A percentile compares a stretch with the other conserved stretches of the same genome.
These are phyloP conservation scores for Globicephala melas DNA, from an alignment of 2,113 vertebrate genomes.

Conservation along the genomic window DNA sequence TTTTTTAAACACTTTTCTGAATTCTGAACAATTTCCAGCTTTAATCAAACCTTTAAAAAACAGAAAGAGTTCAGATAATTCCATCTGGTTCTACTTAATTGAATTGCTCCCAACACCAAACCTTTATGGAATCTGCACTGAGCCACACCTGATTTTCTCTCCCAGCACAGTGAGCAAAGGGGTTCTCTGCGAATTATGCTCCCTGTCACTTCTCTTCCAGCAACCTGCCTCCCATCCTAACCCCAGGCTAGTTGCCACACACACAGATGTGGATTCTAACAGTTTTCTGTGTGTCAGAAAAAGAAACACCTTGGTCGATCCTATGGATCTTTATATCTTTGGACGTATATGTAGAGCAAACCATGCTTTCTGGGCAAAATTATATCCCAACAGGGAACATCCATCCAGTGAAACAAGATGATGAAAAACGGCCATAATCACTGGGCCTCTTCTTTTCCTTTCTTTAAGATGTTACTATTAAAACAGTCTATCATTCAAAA, in stretches of 20 bases:
- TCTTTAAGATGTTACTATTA: not conserved
- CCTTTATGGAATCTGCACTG: not conserved
- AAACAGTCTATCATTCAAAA: not conserved
- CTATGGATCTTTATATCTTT: not conserved
- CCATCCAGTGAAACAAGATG: not conserved
- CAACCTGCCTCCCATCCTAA: not conserved
- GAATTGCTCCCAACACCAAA: not conserved
- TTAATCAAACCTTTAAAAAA: slow-evolving; percentile 16
- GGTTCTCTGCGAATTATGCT: not conserved
- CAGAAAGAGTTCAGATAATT: not conserved
- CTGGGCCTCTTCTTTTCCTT: not conserved
- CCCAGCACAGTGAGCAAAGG: not conserved
- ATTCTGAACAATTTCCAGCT: not conserved
- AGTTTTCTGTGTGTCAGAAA: not conserved
- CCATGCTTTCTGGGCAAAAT: not conserved
- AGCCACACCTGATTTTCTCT: not conserved
- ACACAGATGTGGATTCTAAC: not conserved
- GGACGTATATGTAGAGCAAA: not conserved
- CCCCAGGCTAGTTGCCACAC: not conserved
- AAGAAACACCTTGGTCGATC: not conserved
- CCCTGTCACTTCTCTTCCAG: not conserved
- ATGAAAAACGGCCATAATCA: not conserved
- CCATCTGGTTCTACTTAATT: not conserved
- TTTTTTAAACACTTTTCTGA: not conserved
- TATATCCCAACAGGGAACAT: not conserved